These are phyloP conservation scores for Phyllopteryx taeniolatus DNA, from an alignment of 2,113 vertebrate genomes.

Conservation along the genomic window DNA sequence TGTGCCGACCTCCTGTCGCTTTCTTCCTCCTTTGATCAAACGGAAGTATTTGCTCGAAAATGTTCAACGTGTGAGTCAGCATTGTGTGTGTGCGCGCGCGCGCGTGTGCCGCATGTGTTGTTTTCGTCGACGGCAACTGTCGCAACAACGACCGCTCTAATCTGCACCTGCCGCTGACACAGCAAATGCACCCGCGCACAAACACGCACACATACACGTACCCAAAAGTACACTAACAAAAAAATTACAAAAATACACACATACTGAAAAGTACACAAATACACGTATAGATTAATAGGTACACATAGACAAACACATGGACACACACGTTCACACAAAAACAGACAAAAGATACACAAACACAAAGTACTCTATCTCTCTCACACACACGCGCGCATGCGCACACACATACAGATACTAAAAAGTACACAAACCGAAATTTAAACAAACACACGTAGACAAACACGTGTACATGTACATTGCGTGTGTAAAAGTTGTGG, in stretches of 20 bases:
- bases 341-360: too few relatives aligned
- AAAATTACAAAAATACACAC: background rate
- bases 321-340: background rate
- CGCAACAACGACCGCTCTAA: constrained; percentile 52
- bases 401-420: too few relatives aligned
- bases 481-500: too few relatives aligned
- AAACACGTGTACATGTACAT: too few relatives aligned
- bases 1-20: too few relatives aligned
- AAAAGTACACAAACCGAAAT: too few relatives aligned
- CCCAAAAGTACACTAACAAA: constrained; percentile 26
- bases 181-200: constrained; percentile 52
- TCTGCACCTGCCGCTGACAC: constrained; percentile 73
- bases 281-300: background rate
- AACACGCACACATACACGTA: constrained; percentile 36
- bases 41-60: too few relatives aligned
- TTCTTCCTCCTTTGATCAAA: too few relatives aligned
- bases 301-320: background rate
- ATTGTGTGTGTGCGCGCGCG: constrained; percentile 37
- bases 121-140: constrained; percentile 63
- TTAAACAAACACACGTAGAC: background rate
- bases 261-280: constrained; percentile 14
- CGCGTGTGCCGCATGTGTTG: constrained; percentile 33
- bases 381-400: too few relatives aligned
- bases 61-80: too few relatives aligned
- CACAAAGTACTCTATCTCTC: too few relatives aligned